A percentile compares a stretch with the other conserved stretches of the same genome.
Conservation (phyloP, 35 echinoderm and acorn worm genomes). For the Ophioderma brevispina region DNA sequence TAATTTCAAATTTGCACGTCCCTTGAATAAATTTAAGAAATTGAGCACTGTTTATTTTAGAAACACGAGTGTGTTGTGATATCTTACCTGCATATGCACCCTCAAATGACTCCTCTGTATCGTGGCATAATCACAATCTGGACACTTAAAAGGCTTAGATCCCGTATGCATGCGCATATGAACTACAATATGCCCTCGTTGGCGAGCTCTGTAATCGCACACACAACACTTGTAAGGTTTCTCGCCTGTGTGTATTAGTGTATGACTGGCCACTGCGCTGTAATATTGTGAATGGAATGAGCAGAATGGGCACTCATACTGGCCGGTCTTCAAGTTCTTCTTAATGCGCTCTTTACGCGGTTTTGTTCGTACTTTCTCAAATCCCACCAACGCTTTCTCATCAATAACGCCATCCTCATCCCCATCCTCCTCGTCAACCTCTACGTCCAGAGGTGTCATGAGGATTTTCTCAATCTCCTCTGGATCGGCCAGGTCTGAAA, state of each 20-base stretch:
- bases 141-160: constrained; percentile 80
- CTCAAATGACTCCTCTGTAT: constrained; percentile 78
- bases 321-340: constrained; percentile 37
- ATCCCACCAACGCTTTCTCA: neutral
- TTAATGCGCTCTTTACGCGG: constrained; percentile 27
- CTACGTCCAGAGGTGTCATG: neutral
- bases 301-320: constrained; percentile 77
- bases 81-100: constrained; percentile 58
- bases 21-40: too few relatives aligned
- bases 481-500: neutral
- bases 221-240: constrained; percentile 75
- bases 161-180: constrained; percentile 91
- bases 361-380: neutral
- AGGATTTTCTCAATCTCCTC: neutral
- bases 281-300: constrained; percentile 73
- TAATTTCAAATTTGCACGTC: too few relatives aligned
- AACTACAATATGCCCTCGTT: constrained; percentile 77
- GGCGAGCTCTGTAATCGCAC: constrained; percentile 73
- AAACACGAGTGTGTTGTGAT: too few relatives aligned
- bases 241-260: constrained; percentile 80
- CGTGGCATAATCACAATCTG: constrained; percentile 80
- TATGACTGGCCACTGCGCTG: constrained; percentile 81
- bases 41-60: too few relatives aligned
- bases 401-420: neutral
- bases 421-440: neutral